Percentiles rank a stretch among this genome's conserved stretches.
Evolutionary conservation across 2,113 vertebrate species (phyloP).

Genomic region (Herpetotheres cachinnans): DNA sequence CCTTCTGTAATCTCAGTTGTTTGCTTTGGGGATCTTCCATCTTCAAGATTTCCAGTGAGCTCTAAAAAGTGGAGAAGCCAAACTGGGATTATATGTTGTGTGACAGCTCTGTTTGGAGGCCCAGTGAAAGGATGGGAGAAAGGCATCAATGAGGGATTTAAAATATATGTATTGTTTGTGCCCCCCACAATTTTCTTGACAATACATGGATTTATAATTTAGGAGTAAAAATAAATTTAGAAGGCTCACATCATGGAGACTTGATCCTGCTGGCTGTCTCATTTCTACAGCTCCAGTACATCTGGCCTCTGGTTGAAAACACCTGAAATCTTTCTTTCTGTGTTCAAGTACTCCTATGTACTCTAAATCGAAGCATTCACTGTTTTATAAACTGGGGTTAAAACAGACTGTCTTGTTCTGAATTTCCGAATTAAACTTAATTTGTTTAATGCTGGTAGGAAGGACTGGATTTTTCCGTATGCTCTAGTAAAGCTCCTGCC

Average conservation of each 20-base stretch:
- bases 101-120: slow-evolving; percentile 73
- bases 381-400: slow-evolving; percentile 58
- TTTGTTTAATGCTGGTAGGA: slow-evolving; percentile 55
- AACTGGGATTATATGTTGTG: slow-evolving; percentile 70
- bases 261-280: slow-evolving; percentile 56
- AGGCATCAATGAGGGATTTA: slow-evolving; percentile 61
- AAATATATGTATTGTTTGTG: slow-evolving; percentile 31
- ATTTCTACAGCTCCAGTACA: slow-evolving; percentile 48
- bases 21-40: slow-evolving; percentile 69
- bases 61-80: slow-evolving; percentile 65
- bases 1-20: slow-evolving; percentile 76
- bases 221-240: slow-evolving; percentile 41
- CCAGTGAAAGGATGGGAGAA: slow-evolving; percentile 65
- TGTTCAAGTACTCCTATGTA: slow-evolving; percentile 49
- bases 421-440: slow-evolving; percentile 56
- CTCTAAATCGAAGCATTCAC: slow-evolving; percentile 45
- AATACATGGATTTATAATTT: slow-evolving; percentile 55
- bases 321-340: slow-evolving; percentile 58
- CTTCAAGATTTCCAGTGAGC: slow-evolving; percentile 65
- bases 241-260: slow-evolving; percentile 15
- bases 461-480: slow-evolving; percentile 67
- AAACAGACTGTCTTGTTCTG: slow-evolving; percentile 44
- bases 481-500: slow-evolving; percentile 48
- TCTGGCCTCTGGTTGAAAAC: slow-evolving; percentile 62
- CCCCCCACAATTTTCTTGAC: slow-evolving; percentile 34